These are phyloP conservation scores for Petroica traversi DNA, from an alignment of 2,113 vertebrate genomes.

Conservation along the genomic window DNA sequence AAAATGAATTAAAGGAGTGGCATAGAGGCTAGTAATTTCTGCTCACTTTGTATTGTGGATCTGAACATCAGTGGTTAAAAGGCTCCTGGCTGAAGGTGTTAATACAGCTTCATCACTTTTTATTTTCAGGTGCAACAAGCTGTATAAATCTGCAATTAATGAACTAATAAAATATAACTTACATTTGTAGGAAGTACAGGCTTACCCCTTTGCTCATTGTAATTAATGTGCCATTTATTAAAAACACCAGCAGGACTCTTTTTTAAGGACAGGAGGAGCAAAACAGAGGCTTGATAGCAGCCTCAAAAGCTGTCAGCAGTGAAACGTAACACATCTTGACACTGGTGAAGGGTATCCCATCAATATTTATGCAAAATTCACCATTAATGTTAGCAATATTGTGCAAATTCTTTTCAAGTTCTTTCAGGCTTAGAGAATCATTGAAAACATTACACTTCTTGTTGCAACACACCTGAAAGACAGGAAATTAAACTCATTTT, in stretches of 20 bases:
- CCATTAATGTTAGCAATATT: background rate
- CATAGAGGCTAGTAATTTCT: background rate
- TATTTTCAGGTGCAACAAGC: conserved; percentile 15
- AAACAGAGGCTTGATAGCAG: background rate
- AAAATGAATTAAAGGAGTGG: background rate
- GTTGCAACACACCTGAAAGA: background rate
- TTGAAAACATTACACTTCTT: background rate
- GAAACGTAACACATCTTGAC: background rate
- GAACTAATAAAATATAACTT: conserved; percentile 3
- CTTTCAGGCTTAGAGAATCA: background rate
- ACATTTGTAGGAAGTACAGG: background rate
- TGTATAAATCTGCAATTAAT: background rate
- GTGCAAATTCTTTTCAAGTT: background rate
- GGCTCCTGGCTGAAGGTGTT: background rate
- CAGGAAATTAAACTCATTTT: background rate
- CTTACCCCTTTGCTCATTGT: background rate
- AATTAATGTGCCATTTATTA: background rate
- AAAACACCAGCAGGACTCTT: background rate
- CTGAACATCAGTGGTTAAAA: background rate
- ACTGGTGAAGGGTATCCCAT: background rate
- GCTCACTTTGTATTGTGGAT: background rate
- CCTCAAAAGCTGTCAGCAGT: background rate
- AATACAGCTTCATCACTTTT: background rate
- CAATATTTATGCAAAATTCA: background rate
- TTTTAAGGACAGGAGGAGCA: background rate